A percentile compares a stretch with the other conserved stretches of the same genome.
phyloP scores from a whole-genome alignment of 2,113 vertebrate species.

The Colinus virginianus region DNA sequence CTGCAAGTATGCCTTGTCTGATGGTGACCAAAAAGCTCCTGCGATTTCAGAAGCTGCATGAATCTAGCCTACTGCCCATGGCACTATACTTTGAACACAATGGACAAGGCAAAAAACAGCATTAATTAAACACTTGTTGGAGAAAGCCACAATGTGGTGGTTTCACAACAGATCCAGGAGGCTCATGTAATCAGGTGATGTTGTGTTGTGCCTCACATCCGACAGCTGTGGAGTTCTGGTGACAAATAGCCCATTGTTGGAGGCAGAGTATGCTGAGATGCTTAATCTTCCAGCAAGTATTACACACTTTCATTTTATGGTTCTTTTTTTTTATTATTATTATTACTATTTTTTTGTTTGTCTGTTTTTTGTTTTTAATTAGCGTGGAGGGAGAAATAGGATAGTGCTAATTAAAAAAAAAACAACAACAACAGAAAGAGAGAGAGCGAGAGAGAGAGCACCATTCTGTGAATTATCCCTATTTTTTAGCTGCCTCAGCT shows the following conservation, averaged over 20 bases:
- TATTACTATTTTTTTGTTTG: background rate
- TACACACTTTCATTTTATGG: background rate
- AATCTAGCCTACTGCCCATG: background rate
- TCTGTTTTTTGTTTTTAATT: too few species aligned
- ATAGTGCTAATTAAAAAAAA: background rate
- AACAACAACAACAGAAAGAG: background rate
- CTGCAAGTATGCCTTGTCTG: background rate
- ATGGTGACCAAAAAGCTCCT: background rate
- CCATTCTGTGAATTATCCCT: background rate
- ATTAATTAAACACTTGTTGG: background rate
- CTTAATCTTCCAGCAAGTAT: background rate
- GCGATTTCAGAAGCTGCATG: background rate
- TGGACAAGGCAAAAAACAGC: background rate
- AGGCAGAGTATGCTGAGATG: background rate
- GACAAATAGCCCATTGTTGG: background rate
- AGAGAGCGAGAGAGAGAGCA: background rate
- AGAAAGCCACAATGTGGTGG: background rate
- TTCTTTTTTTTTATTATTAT: background rate
- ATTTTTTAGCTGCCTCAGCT: background rate
- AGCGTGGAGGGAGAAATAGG: background rate
- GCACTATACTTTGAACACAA: background rate
- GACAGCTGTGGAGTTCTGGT: background rate
- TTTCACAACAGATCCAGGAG: background rate
- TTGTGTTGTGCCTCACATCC: background rate
- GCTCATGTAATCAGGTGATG: background rate